These are phyloP conservation scores for Diarsia brunnea DNA, from an alignment of 2,888 invertebrate species.

Conservation along the genomic window DNA sequence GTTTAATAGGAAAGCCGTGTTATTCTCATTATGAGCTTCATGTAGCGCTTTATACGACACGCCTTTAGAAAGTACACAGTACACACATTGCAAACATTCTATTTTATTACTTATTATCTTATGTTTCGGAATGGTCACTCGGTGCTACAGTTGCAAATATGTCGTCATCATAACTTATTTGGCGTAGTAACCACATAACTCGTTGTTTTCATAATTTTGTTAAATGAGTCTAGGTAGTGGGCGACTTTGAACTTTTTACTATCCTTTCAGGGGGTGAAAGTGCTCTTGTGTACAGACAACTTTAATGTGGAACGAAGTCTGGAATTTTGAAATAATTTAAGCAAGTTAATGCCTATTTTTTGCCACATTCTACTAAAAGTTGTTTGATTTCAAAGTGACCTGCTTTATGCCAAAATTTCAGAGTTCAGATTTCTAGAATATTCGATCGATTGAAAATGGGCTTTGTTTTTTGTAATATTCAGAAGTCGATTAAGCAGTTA, in stretches of 20 bases:
- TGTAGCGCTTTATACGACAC: constrained; percentile 37
- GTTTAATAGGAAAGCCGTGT: constrained; percentile 58
- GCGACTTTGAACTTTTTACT: constrained; percentile 10
- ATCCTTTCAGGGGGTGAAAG: neutral
- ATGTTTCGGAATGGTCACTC: neutral
- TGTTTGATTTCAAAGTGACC: constrained; percentile 4
- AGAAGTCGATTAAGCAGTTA: neutral
- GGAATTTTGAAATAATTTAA: constrained; percentile 11
- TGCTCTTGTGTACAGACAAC: neutral
- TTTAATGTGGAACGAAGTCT: neutral
- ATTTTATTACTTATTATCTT: constrained; percentile 46
- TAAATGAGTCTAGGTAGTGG: neutral
- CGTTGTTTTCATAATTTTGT: constrained; percentile 1
- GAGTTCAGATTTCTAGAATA: neutral
- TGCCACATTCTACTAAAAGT: neutral
- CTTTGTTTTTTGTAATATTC: neutral
- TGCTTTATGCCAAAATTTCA: too few species aligned
- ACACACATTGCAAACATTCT: constrained; percentile 34
- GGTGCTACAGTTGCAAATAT: constrained; percentile 3
- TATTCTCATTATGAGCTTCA: constrained; percentile 52
- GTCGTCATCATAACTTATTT: constrained; percentile 2
- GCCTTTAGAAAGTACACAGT: constrained; percentile 53
- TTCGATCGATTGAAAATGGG: neutral
- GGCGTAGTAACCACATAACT: neutral
- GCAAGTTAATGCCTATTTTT: neutral